Evolutionary conservation across 2,113 vertebrate species (phyloP).

Genomic region (Hoplias malabaricus): DNA sequence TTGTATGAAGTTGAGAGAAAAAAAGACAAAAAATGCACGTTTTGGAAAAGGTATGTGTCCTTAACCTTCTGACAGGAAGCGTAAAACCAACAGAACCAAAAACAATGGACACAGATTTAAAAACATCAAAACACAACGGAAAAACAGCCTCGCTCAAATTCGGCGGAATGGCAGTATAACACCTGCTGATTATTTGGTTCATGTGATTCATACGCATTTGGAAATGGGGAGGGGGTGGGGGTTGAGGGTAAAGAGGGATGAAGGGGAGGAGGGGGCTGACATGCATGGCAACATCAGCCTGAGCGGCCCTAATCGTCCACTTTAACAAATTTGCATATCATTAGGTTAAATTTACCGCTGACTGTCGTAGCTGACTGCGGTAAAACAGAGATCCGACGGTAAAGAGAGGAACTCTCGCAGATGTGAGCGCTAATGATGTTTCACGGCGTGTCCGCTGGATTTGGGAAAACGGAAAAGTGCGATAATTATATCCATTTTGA

Average conservation of each 20-base stretch:
- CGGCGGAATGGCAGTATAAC: neutral
- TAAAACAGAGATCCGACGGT: constrained; percentile 57
- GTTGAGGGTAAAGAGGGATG: constrained; percentile 8
- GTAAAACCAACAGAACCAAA: constrained; percentile 8
- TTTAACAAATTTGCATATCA: constrained; percentile 64
- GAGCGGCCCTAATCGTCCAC: constrained; percentile 53
- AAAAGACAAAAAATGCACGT: neutral
- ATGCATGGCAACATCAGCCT: constrained; percentile 41
- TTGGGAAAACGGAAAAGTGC: constrained; percentile 62
- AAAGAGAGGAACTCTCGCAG: constrained; percentile 59
- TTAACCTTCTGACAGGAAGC: neutral
- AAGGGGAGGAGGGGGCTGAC: constrained; percentile 41
- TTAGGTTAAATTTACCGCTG: constrained; percentile 59
- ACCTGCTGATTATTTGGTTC: constrained; percentile 41
- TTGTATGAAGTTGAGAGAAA: neutral
- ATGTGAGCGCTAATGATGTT: constrained; percentile 66
- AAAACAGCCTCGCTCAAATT: constrained; percentile 44
- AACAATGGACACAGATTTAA: constrained; percentile 36
- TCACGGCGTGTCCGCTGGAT: constrained; percentile 63
- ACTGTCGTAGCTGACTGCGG: constrained; percentile 58
- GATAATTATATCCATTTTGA: constrained; percentile 68
- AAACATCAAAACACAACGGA: constrained; percentile 40
- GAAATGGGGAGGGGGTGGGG: constrained; percentile 22
- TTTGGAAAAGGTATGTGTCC: neutral
- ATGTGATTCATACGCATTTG: constrained; percentile 48